phyloP scores from a whole-genome alignment of 2,888 invertebrate species.

The Tanytarsus gracilentus region DNA sequence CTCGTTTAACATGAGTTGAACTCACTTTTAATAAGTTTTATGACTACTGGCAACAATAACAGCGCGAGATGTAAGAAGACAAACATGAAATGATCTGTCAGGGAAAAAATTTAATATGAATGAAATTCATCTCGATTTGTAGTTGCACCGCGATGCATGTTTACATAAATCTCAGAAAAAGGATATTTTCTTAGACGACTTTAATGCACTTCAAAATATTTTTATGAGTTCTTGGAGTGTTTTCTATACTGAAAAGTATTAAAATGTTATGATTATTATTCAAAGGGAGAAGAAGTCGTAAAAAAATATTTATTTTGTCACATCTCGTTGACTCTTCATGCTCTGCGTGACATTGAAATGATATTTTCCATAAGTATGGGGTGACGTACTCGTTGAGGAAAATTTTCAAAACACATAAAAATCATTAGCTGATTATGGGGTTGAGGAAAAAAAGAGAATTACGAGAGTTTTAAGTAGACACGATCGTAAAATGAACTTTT shows the following conservation, averaged over 20 bases:
- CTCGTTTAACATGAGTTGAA: not conserved
- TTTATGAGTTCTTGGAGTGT: constrained; percentile 6
- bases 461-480: constrained; percentile 18
- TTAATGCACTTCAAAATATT: constrained; percentile 29
- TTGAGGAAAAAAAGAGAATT: not conserved
- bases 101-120: not conserved
- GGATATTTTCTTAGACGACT: constrained; percentile 17
- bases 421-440: constrained; percentile 23
- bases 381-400: not conserved
- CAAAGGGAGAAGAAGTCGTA: not conserved
- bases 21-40: constrained; percentile 21
- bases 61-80: not conserved
- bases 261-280: too few species aligned
- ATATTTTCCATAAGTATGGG: not conserved
- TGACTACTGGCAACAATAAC: constrained; percentile 1
- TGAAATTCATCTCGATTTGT: not conserved
- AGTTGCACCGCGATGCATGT: not conserved
- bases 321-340: not conserved
- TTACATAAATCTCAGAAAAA: too few species aligned
- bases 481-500: constrained; percentile 8
- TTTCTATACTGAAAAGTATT: not conserved
- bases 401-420: constrained; percentile 23
- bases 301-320: constrained; percentile 25
- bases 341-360: not conserved
- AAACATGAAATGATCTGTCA: not conserved